A percentile compares a stretch with the other conserved stretches of the same genome.
Conservation (phyloP, 2,113 vertebrate species). For the mouse (Mus musculus) region DNA sequence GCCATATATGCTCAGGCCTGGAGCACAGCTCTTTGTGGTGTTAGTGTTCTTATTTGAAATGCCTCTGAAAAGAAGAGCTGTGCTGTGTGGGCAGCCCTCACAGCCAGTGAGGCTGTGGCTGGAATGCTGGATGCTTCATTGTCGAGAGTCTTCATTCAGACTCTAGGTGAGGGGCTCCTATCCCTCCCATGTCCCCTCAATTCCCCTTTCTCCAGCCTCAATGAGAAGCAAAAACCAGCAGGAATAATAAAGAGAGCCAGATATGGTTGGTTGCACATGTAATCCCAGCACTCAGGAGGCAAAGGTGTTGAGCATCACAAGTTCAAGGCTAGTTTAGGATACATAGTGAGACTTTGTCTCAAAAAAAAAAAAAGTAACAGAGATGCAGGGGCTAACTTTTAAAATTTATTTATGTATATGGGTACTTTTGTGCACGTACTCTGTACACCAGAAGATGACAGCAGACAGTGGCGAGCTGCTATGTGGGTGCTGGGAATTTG, state of each 20-base stretch:
- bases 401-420: too few relatives aligned
- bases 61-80: background rate
- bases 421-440: too few relatives aligned
- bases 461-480: too few relatives aligned
- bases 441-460: too few relatives aligned
- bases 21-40: background rate
- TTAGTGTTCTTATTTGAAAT: background rate
- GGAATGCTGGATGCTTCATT: too few relatives aligned
- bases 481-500: too few relatives aligned
- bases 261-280: background rate
- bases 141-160: background rate
- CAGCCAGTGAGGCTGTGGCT: background rate
- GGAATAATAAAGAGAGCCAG: background rate
- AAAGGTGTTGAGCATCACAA: background rate
- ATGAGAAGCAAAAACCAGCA: background rate
- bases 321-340: background rate
- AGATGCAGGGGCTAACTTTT: background rate
- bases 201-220: background rate
- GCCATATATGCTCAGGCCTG: fast-evolving
- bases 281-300: background rate
- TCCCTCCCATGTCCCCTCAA: background rate
- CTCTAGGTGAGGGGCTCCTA: background rate
- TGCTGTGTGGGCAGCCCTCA: background rate
- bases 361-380: background rate
- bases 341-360: background rate